Evolutionary conservation across 2,888 invertebrate genomes (phyloP).

Genomic region (Campopleginae sp.): DNA sequence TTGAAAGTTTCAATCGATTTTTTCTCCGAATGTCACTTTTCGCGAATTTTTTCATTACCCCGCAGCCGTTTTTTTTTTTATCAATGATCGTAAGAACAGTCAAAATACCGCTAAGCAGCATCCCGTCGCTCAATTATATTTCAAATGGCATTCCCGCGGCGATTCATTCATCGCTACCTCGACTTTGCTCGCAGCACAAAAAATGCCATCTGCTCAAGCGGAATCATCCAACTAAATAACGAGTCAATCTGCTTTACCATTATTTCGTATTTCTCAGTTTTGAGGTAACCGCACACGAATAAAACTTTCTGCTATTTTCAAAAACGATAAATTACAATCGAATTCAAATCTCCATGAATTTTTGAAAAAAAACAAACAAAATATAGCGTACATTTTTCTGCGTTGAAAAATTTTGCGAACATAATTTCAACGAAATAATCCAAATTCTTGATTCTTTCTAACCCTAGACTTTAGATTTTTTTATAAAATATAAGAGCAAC

Average conservation of each 20-base stretch:
- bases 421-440: too few relatives aligned
- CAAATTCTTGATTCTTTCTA: too few relatives aligned
- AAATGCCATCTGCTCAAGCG: conserved; percentile 74
- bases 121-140: conserved; percentile 77
- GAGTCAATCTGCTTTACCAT: conserved; percentile 37
- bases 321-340: neutral
- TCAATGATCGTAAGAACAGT: neutral
- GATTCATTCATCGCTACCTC: conserved; percentile 71
- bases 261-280: neutral
- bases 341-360: neutral
- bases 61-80: conserved; percentile 12
- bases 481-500: neutral
- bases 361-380: neutral
- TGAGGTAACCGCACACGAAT: neutral
- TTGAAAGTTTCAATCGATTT: neutral
- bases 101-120: conserved; percentile 51
- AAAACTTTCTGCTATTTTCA: neutral
- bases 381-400: too few relatives aligned
- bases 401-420: too few relatives aligned
- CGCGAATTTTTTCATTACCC: neutral
- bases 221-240: conserved; percentile 69
- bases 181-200: conserved; percentile 45
- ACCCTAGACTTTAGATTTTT: too few relatives aligned
- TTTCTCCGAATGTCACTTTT: neutral
- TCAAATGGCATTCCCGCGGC: conserved; percentile 74